A percentile compares a stretch with the other conserved stretches of the same genome.
phyloP scores from a whole-genome alignment of 2,113 vertebrate species.

The Apodemus sylvaticus region DNA sequence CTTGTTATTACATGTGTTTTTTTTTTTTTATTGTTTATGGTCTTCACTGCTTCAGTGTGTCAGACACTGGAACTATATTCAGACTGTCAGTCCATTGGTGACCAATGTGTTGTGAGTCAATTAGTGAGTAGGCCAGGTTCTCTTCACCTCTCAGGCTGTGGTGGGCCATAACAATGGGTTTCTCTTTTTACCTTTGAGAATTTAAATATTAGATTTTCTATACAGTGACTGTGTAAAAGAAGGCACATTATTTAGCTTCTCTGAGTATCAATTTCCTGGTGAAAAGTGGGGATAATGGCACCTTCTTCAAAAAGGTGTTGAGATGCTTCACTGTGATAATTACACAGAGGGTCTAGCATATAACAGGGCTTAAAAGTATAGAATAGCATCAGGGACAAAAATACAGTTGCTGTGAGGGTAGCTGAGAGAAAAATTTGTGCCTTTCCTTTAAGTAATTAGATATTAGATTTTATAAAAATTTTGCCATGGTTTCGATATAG shows the following conservation, averaged over 20 bases:
- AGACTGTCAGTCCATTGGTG: not conserved
- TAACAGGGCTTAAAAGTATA: not conserved
- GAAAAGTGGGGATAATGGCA: slow-evolving; percentile 18
- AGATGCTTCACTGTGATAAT: not conserved
- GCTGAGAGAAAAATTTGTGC: not conserved
- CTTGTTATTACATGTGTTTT: not conserved
- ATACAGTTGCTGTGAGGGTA: not conserved
- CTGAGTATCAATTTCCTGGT: not conserved
- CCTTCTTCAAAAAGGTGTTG: not conserved
- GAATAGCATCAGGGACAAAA: not conserved
- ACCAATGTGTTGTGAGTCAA: not conserved
- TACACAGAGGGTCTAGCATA: not conserved
- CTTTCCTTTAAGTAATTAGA: not conserved
- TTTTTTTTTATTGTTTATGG: not conserved
- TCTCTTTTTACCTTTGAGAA: not conserved
- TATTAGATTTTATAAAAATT: not conserved
- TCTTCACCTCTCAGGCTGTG: not conserved
- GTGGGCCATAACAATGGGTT: not conserved
- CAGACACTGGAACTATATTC: not conserved
- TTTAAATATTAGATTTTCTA: not conserved
- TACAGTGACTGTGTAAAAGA: not conserved
- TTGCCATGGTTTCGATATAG: not conserved
- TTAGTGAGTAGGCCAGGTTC: not conserved
- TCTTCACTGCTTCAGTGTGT: not conserved
- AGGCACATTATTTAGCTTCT: not conserved